Evolutionary conservation across 2,888 invertebrate species (phyloP).

Genomic region (Pollenia amentaria): DNA sequence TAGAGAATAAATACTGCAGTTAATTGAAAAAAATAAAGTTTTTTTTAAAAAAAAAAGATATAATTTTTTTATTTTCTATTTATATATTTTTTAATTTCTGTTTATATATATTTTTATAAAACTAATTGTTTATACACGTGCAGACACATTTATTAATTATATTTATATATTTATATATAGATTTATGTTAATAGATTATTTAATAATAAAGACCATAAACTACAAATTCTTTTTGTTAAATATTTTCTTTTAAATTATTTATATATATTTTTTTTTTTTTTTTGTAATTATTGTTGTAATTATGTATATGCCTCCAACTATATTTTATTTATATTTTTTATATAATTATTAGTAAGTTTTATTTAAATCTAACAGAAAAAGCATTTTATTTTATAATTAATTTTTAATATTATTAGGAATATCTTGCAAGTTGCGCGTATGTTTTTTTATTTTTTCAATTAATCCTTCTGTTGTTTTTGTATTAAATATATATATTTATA

Average conservation of each 20-base stretch:
- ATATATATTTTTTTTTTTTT: slow-evolving; percentile 16
- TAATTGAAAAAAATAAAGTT: slow-evolving; percentile 62
- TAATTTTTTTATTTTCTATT: slow-evolving; percentile 56
- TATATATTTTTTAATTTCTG: slow-evolving; percentile 50
- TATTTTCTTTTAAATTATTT: slow-evolving; percentile 44
- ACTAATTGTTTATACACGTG: slow-evolving; percentile 73
- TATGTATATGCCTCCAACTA: slow-evolving; percentile 41
- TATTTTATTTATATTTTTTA: slow-evolving; percentile 35
- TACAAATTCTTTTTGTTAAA: slow-evolving; percentile 68
- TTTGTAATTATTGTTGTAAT: slow-evolving; percentile 39
- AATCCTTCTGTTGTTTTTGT: slow-evolving; percentile 20
- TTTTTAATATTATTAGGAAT: slow-evolving; percentile 65
- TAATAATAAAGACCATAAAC: slow-evolving; percentile 73
- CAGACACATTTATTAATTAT: slow-evolving; percentile 72
- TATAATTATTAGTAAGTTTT: slow-evolving; percentile 48
- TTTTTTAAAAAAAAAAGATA: slow-evolving; percentile 49
- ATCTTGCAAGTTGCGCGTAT: slow-evolving; percentile 74
- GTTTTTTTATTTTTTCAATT: slow-evolving; percentile 42
- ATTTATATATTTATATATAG: slow-evolving; percentile 38
- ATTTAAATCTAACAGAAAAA: slow-evolving; percentile 70
- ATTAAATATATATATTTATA: slow-evolving; percentile 53
- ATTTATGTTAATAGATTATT: slow-evolving; percentile 68
- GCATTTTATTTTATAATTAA: slow-evolving; percentile 50
- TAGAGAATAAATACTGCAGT: slow-evolving; percentile 74
- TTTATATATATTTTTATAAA: slow-evolving; percentile 69